phyloP scores from a whole-genome alignment of 2,113 vertebrate species.

The Mormyrus iriodes region DNA sequence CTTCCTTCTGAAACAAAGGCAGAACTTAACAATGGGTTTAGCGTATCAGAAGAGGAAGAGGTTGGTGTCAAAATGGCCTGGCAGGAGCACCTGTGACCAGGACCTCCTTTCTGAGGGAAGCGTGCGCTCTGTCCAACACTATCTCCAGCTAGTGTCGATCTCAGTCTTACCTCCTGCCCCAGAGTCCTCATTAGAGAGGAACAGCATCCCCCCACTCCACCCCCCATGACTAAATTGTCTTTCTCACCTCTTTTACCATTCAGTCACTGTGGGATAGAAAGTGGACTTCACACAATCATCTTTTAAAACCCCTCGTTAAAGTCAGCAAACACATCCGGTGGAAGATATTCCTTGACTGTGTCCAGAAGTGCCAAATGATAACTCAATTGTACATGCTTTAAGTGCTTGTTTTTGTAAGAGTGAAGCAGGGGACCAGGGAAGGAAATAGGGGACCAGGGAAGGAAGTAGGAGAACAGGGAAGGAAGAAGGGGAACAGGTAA shows the following conservation, averaged over 20 bases:
- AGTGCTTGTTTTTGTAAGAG: not conserved
- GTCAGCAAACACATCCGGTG: not conserved
- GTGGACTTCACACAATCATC: not conserved
- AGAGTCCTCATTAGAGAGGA: not conserved
- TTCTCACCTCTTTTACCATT: not conserved
- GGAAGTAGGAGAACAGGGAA: not conserved
- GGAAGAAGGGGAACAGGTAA: not conserved
- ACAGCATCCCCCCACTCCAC: not conserved
- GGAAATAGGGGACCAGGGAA: not conserved
- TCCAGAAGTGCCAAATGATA: not conserved
- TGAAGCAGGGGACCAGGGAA: not conserved
- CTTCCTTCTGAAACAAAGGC: not conserved
- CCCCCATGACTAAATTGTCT: not conserved
- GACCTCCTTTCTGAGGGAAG: not conserved
- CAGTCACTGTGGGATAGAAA: not conserved
- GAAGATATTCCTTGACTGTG: not conserved
- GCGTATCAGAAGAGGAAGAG: not conserved
- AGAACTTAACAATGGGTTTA: not conserved
- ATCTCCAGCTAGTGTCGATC: not conserved
- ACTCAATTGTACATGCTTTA: not conserved
- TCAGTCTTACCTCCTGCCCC: not conserved
- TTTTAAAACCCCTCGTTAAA: not conserved
- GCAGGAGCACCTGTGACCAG: not conserved
- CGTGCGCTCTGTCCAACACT: not conserved
- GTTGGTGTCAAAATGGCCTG: not conserved